Evolutionary conservation across 1,140 invertebrate genomes (phyloP), one percentile per base, ranked within the genome.

Genomic region (Wasmannia auropunctata): DNA sequence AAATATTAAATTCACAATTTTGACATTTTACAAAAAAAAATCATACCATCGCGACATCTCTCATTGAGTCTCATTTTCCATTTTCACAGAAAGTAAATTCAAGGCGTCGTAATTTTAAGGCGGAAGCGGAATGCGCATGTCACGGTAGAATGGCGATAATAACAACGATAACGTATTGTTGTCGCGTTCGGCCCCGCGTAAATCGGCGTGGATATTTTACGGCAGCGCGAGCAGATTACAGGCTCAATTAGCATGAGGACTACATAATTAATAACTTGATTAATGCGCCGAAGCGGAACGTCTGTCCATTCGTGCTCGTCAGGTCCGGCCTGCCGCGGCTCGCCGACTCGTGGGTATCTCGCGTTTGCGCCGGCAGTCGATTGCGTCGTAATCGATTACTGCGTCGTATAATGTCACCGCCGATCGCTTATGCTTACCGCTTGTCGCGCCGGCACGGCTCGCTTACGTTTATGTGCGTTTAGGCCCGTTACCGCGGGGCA

Each of bases 201-300:
- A 91, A 92, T 92, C 87, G 87, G 74, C 43, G 77, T 84, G 85
- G 86, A 88, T 91, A 92, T 92, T 92, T 92, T 91, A 91, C 89
- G 76, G 80, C 75, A 81, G 49, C 83, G 84, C 79, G 69, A 60
- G 74, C 89, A 90, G 91, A 90, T 93, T 93, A 92, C 91, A 92
- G 86, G 87, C 69, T 79, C 90, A 90, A 93, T 93, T 93, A 92
- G 87, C 90, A 92, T 93, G 76, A 85, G 67, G 89, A 92, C 92
- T 92, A 92, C 88, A 91, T 92, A 92, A 93, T 93, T 91, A 92
- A 92, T 93, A 88, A 86, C 88, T 90, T 83, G 87, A 92, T 92
- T 90, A 92, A 92, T 92, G 92, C 91, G 87, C 79, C 88, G 89
- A 89, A 87, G 91, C 92, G 92, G 86, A 93, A 93, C 91, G 91